Percentiles rank a stretch among this genome's conserved stretches.
These are phyloP conservation scores for Sipha maydis DNA, from an alignment of 2,888 invertebrate genomes.

Conservation along the genomic window DNA sequence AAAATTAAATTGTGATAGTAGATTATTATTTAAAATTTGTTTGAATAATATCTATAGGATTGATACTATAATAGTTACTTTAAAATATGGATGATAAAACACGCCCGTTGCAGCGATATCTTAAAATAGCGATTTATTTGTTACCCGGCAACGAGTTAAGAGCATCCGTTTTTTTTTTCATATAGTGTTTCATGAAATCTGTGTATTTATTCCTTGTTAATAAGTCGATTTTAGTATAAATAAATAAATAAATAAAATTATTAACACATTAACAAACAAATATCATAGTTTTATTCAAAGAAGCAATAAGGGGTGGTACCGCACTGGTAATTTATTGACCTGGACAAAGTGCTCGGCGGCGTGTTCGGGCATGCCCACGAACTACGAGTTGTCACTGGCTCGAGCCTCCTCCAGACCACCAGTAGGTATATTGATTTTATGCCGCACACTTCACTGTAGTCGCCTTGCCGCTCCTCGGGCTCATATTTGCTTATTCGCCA, in stretches of 20 bases:
- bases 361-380: constrained; percentile 50
- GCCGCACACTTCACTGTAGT: constrained; percentile 12
- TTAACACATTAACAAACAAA: background rate
- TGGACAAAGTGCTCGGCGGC: constrained; percentile 29
- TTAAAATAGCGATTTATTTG: background rate
- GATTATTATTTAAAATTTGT: no score
- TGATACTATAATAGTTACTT: no score
- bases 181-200: no score
- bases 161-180: background rate
- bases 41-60: no score
- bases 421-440: constrained; percentile 52
- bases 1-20: no score
- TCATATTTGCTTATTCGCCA: background rate
- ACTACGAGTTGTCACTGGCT: constrained; percentile 40
- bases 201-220: no score
- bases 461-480: background rate
- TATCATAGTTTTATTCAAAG: background rate
- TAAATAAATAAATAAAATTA: no score
- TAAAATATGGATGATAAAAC: background rate
- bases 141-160: background rate
- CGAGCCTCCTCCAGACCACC: constrained; percentile 39
- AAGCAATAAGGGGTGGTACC: background rate
- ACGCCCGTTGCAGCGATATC: background rate
- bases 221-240: no score
- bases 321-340: constrained; percentile 49